Evolutionary conservation across 2,888 invertebrate genomes (phyloP).

Genomic region (Phanerotoma sp.): DNA sequence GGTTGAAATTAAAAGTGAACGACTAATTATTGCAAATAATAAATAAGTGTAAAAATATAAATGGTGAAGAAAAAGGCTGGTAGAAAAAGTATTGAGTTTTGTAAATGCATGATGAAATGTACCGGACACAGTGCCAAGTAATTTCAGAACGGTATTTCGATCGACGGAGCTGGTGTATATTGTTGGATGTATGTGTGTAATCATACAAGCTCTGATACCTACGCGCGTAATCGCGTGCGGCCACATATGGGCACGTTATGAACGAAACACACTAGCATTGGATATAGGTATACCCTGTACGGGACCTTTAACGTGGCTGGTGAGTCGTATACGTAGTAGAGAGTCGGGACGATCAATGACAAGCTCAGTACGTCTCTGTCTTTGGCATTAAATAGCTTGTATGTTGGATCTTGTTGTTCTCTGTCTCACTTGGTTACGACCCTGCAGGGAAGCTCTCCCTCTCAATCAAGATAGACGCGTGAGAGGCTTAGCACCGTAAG

Average conservation of each 20-base stretch:
- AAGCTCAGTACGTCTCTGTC: constrained; percentile 42
- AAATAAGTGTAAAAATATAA: background rate
- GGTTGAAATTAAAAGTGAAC: too few relatives aligned
- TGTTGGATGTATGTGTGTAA: background rate
- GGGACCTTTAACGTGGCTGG: constrained; percentile 56
- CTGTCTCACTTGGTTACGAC: constrained; percentile 18
- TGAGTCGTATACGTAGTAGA: constrained; percentile 33
- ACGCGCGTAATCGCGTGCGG: constrained; percentile 21
- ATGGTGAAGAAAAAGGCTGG: background rate
- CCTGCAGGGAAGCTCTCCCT: constrained; percentile 44
- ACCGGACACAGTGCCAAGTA: constrained; percentile 10
- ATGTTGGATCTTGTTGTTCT: constrained; percentile 35
- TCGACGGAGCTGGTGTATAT: constrained; percentile 2
- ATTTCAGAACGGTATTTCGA: constrained; percentile 19
- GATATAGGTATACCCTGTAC: constrained; percentile 45
- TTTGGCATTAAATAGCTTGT: constrained; percentile 27
- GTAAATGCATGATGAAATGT: constrained; percentile 8
- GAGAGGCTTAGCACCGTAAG: constrained; percentile 39
- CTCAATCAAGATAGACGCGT: constrained; percentile 56
- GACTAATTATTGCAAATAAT: too few relatives aligned
- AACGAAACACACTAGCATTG: constrained; percentile 5
- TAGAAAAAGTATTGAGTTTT: constrained; percentile 3
- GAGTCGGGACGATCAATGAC: constrained; percentile 55
- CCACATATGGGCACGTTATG: constrained; percentile 43
- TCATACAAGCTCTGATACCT: constrained; percentile 6